Base-by-base conservation (phyloP, 2,113 vertebrate species). In the Phrynosoma platyrhinos region DNA sequence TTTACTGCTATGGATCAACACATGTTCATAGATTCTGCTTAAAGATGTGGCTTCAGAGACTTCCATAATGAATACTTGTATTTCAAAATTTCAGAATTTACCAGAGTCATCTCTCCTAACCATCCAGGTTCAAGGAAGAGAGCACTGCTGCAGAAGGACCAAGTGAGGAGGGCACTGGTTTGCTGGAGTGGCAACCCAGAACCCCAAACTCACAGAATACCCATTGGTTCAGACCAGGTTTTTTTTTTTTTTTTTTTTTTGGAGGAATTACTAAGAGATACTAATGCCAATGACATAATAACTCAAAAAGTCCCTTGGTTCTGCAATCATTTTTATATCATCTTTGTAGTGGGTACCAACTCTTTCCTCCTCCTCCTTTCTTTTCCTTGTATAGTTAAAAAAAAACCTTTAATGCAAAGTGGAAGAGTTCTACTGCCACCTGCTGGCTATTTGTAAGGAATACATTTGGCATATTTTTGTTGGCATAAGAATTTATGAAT, bases 341-440 rank as follows among this genome's bases (percentile, higher is more conserved):
- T 81, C 71, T 42, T 18, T 52, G 71, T 47, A 55, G 7, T 47
- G 52, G 62, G 32, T 72, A 81, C 72, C 85, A 86, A 14, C 16
- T 58, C 20, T 20, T 25, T 12, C n/a, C 20, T n/a, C 32, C 53
- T 55, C 9, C 2, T 47, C 18, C 9, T 12, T 30, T 42, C 40
- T 7, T n/a, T 10, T 69, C 32, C 47, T 84, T 1, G 0, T 18
- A 2, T 10, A 18, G 64, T 25, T 82, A 14, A 10, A 27, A 23
- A 66, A 25, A 82, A 23, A 12, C 4, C 47, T 53, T 53, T 53
- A 78, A 40, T 23, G 21, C 21, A 83, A 84, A 69, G 68, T 85
- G 83, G 40, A 93, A 86, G 94, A 86, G 86, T 81, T 92, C 66
- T 96, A 86, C 95, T 96, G 95, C 96, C 96, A 96, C 92, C 96